Evolutionary conservation across 2,113 vertebrate species (phyloP).

Genomic region (Lampris megalopsis): DNA sequence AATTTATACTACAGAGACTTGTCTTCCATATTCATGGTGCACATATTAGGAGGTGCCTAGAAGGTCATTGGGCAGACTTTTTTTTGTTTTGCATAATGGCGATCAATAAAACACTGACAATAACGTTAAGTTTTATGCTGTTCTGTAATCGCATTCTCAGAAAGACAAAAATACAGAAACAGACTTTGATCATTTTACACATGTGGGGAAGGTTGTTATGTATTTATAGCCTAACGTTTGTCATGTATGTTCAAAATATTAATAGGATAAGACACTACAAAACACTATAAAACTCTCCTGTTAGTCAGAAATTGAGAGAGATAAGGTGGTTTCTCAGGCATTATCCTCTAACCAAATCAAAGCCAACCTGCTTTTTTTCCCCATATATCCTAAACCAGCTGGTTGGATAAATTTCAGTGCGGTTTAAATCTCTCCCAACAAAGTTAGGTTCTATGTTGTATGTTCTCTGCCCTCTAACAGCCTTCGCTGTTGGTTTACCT

Average conservation of each 20-base stretch:
- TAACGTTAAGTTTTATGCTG: not conserved
- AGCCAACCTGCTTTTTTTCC: too few species aligned
- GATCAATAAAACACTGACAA: conserved; percentile 33
- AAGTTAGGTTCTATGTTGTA: too few species aligned
- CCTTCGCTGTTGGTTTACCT: too few species aligned
- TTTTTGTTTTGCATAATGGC: not conserved
- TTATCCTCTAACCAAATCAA: too few species aligned
- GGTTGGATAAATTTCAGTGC: too few species aligned
- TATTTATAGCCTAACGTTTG: not conserved
- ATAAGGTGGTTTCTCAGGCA: too few species aligned
- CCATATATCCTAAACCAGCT: too few species aligned
- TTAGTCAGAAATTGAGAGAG: too few species aligned
- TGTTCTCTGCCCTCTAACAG: too few species aligned
- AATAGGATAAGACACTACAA: not conserved
- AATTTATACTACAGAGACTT: conserved; percentile 46
- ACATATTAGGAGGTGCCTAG: conserved; percentile 32
- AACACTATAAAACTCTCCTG: too few species aligned
- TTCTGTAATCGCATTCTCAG: not conserved
- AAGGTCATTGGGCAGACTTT: conserved; percentile 11
- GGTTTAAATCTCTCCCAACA: too few species aligned
- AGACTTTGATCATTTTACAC: not conserved
- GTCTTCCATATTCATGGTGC: conserved; percentile 49
- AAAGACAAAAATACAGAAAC: not conserved
- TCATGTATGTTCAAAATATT: not conserved
- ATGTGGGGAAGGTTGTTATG: not conserved